Evolutionary conservation across 2,113 vertebrate species (phyloP), one percentile per base, ranked within the genome.

Genomic region (Chrysochloris asiatica): DNA sequence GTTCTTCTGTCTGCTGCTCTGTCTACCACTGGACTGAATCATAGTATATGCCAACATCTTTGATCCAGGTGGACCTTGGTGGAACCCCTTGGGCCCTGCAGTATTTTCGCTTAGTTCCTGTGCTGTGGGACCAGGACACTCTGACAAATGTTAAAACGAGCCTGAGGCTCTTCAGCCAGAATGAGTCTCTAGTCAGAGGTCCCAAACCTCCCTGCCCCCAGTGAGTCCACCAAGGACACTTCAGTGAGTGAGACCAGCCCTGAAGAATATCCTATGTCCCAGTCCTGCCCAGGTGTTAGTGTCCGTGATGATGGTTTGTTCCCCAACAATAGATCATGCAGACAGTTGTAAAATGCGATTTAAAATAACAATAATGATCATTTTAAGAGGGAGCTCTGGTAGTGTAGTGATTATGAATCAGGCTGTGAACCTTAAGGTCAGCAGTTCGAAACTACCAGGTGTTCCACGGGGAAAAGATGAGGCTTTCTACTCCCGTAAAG

Each of bases 241-340:
- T 75, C 45, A 12, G 24, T 54, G 33, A 24, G 81, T 87, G 82
- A 33, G 77, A 9, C 81, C 8, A 17, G 61, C 54, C 36, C 6
- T 10, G n/a, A 3, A 56, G 81, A 87, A 30, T 30, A 3, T 67
- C 47, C 4, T 24, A 28, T n/a, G 4, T 19, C 12, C 61, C 26
- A 19, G 54, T 65, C 4, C 1, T 79, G 71, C 36, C 90, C 33
- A 16, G 83, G 22, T 4, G 24, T 73, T 67, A 36, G 92, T 95
- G 94, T 92, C 96, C 90, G 78, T 83, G 90, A 86, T 50, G 83
- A 94, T 24, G 4, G 3, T 54, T 4, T 56, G 76, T 59, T 90
- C 71, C 87, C 67, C 84, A 54, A 52, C 89, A 54, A 65, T 88
- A 73, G 67, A 52, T 36, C 26, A 2, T 48, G 16, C 43, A 59